Evolutionary conservation across 2,888 invertebrate genomes (phyloP).

Genomic region (Epiperipatus broadwayi): DNA sequence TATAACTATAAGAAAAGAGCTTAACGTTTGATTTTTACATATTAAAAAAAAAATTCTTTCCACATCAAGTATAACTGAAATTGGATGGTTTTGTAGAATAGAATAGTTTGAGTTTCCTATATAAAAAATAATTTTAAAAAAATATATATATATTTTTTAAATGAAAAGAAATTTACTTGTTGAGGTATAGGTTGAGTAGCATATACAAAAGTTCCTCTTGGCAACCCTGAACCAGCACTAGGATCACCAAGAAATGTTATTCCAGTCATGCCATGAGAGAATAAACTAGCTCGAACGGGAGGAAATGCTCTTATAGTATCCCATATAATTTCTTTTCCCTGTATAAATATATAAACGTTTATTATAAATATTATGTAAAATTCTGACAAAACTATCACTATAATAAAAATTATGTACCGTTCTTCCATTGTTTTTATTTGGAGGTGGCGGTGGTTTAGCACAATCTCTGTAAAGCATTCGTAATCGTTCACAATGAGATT

Average conservation of each 20-base stretch:
- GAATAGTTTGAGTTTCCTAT: neutral
- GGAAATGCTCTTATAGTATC: slow-evolving; percentile 25
- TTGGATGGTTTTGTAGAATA: too few species aligned
- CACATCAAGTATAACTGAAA: too few species aligned
- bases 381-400: too few species aligned
- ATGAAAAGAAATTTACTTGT: too few species aligned
- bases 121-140: neutral
- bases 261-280: slow-evolving; percentile 25
- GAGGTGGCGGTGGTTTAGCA: slow-evolving; percentile 29
- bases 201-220: slow-evolving; percentile 27
- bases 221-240: slow-evolving; percentile 26
- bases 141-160: neutral
- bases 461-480: slow-evolving; percentile 29
- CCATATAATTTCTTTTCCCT: slow-evolving; percentile 27
- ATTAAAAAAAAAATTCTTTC: too few species aligned
- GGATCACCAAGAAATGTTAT: slow-evolving; percentile 29
- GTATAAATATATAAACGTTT: slow-evolving; percentile 19
- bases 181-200: slow-evolving; percentile 26
- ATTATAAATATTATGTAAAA: slow-evolving; percentile 19
- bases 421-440: slow-evolving; percentile 22
- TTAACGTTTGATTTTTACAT: too few species aligned
- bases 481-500: slow-evolving; percentile 25
- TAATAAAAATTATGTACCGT: too few species aligned
- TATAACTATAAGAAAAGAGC: too few species aligned
- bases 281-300: slow-evolving; percentile 26